Conservation (phyloP, 2,113 vertebrate species). For the Bucco capensis region DNA sequence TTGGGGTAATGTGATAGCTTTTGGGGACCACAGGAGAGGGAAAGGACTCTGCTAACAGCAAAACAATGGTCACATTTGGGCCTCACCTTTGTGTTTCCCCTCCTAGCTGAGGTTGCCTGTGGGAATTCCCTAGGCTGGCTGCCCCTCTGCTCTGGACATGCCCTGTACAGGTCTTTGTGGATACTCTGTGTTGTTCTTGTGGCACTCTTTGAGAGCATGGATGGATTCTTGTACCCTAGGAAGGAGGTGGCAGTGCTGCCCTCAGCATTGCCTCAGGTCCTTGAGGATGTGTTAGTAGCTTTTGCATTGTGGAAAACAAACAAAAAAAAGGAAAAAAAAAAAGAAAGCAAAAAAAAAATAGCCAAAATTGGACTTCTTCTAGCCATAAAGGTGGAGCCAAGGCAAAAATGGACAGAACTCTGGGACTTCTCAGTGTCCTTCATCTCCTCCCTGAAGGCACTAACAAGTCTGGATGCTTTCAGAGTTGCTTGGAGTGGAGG, state of each 20-base stretch:
- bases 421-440: conserved; percentile 17
- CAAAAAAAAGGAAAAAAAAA: background rate
- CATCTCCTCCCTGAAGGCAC: background rate
- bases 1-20: conserved; percentile 52
- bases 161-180: conserved; percentile 66
- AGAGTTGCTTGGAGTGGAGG: background rate
- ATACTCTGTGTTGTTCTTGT: conserved; percentile 63
- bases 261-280: conserved; percentile 45
- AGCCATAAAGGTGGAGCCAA: conserved; percentile 35
- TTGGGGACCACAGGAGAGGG: conserved; percentile 13
- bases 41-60: conserved; percentile 15
- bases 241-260: conserved; percentile 43
- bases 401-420: conserved; percentile 5
- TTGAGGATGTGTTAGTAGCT: conserved; percentile 18
- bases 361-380: conserved; percentile 9
- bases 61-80: background rate
- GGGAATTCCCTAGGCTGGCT: conserved; percentile 52
- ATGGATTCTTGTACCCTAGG: conserved; percentile 57
- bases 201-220: conserved; percentile 64
- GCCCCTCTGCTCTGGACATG: conserved; percentile 41
- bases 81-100: conserved; percentile 8
- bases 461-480: background rate
- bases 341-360: background rate
- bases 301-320: background rate
- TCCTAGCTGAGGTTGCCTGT: background rate